Conservation (phyloP, 2,797 vertebrate species). For the Squalus acanthias region DNA sequence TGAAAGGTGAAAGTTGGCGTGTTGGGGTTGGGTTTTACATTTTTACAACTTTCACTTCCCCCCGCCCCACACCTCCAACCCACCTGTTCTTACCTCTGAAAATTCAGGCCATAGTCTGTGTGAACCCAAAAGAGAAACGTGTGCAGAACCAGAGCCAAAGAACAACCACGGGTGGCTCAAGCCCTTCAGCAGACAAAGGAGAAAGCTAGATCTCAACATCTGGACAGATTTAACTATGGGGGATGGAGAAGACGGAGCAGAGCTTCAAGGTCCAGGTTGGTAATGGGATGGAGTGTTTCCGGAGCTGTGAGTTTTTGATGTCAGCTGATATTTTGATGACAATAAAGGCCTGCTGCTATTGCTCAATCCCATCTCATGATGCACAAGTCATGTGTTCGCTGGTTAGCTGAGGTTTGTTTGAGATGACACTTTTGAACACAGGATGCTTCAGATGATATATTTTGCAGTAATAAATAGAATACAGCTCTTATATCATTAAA, state of each 20-base stretch:
- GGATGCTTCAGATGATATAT: not conserved
- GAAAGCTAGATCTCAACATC: not conserved
- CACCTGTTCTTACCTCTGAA: no score
- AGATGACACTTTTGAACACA: not conserved
- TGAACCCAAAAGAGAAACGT: not conserved
- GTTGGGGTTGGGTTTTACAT: no score
- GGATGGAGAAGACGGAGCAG: not conserved
- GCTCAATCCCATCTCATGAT: not conserved
- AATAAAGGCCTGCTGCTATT: not conserved
- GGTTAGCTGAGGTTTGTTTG: not conserved
- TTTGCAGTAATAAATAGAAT: not conserved
- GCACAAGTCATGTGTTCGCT: not conserved
- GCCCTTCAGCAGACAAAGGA: not conserved
- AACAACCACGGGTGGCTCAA: not conserved
- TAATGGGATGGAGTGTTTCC: not conserved
- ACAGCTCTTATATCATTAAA: not conserved
- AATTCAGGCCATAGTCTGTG: no score
- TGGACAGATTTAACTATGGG: not conserved
- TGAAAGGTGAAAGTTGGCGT: no score
- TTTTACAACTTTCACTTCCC: no score
- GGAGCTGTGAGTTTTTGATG: not conserved
- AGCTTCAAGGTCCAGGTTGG: not conserved
- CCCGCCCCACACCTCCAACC: no score
- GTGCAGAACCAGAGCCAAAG: not conserved
- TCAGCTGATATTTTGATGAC: not conserved